Evolutionary conservation across 2,797 vertebrate species (phyloP), one percentile per base, ranked within the genome.

Genomic region (Hippopotamyrus pictus): DNA sequence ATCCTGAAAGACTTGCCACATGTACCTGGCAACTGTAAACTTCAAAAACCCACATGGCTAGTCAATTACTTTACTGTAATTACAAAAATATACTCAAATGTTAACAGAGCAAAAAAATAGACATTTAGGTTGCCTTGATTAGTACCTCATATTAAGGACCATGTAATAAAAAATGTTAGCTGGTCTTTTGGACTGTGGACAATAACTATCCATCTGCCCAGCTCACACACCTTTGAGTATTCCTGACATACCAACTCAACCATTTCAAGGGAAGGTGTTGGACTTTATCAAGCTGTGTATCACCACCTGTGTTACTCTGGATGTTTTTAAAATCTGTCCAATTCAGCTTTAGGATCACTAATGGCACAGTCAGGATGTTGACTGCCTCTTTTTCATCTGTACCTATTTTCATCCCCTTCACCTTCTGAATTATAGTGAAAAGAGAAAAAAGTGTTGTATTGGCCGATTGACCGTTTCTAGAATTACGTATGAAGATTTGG

Each of bases 401-500:
- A 19, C 29, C 37, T 46, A 82, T 46, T 46, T 53, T 33, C 17
- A 69, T 22, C 8, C 6, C 37, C 65, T 33, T 86, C 3, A 65
- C 87, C 57, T 86, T 73, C 25, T 90, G 86, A 89, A 44, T 91
- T 69, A 88, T 85, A 84, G 54, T 53, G 88, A 84, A 76, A 89
- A 88, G 53, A 50, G 88, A 44, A 5, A 65, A 22, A 19, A 17
- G 6, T 51, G 37, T 5, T 86, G 37, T 54, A 48, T 29, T n/a
- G 76, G 65, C 5, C 17, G 90, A 88, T 91, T 92, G 83, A 62
- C 88, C 89, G 79, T 85, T 95, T 93, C 94, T 93, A 88, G 91
- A 89, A 93, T 91, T 51, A 54, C 57, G 22, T 50, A 46, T 11
- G 57, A 85, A 88, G 41, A 17, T 88, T n/a, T 89, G 90, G 88